These are phyloP conservation scores for Amphiduros pacificus DNA, from an alignment of 2,888 invertebrate genomes.

Conservation along the genomic window DNA sequence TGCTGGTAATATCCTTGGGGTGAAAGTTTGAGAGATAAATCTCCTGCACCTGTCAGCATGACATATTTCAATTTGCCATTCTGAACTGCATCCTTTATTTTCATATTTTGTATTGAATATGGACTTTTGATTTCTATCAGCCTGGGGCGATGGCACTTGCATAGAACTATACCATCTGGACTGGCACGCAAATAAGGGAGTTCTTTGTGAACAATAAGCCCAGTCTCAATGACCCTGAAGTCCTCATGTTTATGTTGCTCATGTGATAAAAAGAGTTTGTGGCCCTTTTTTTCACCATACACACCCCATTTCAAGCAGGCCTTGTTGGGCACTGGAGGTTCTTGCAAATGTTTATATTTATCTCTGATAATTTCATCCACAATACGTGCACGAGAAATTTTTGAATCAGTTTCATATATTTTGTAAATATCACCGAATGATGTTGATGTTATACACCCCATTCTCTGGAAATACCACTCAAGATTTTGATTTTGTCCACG, in stretches of 20 bases:
- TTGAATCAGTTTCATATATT: background rate
- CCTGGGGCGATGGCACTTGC: conserved; percentile 16
- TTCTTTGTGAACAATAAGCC: background rate
- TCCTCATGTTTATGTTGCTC: background rate
- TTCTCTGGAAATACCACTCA: background rate
- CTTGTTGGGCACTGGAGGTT: background rate
- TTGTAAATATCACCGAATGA: background rate
- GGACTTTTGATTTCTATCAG: conserved; percentile 21
- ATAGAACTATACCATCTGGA: conserved; percentile 19
- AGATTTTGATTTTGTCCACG: background rate
- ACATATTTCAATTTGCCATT: too few species aligned
- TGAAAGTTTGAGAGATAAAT: too few species aligned
- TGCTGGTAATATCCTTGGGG: conserved; percentile 22
- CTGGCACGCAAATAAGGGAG: conserved; percentile 13
- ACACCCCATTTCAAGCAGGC: background rate
- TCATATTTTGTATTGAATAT: background rate
- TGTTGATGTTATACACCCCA: background rate
- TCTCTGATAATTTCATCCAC: background rate
- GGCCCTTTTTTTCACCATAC: background rate
- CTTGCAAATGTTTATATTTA: background rate
- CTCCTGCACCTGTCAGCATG: too few species aligned
- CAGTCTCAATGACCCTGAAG: background rate
- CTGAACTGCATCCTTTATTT: too few species aligned
- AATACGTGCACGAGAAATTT: background rate
- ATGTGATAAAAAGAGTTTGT: background rate